A percentile compares a stretch with the other conserved stretches of the same genome.
These are phyloP conservation scores for Laterallus jamaicensis DNA, from an alignment of 2,113 vertebrate species.

Conservation along the genomic window DNA sequence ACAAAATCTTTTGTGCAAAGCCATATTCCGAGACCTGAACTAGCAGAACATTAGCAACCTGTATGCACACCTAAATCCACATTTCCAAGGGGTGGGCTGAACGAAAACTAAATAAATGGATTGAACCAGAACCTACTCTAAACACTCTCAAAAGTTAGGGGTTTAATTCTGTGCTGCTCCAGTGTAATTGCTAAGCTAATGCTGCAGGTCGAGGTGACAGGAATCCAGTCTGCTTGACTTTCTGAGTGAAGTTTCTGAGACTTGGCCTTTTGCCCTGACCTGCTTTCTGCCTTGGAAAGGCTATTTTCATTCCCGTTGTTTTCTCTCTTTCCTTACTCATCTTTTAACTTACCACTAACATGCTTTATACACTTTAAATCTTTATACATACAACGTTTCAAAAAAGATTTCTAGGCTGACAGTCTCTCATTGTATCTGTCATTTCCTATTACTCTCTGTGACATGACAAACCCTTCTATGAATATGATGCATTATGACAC, in stretches of 20 bases:
- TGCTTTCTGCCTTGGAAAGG: background rate
- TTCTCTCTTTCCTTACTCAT: background rate
- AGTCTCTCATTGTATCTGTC: constrained; percentile 53
- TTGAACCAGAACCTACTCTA: background rate
- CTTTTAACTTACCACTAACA: background rate
- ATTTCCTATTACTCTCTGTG: constrained; percentile 47
- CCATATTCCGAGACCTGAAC: background rate
- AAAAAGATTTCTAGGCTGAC: background rate
- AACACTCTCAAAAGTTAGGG: background rate
- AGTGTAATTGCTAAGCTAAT: background rate
- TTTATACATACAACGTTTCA: background rate
- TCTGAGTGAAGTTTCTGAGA: background rate
- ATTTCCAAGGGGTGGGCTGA: background rate
- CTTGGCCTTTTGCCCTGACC: background rate
- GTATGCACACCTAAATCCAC: background rate
- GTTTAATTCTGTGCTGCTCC: background rate
- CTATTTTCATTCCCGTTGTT: background rate
- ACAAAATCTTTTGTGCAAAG: background rate
- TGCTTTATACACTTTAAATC: background rate
- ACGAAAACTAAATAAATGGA: background rate
- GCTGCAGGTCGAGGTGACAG: background rate
- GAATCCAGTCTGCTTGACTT: background rate
- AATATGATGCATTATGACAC: constrained; percentile 53
- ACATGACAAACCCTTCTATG: constrained; percentile 49
- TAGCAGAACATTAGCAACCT: background rate